Evolutionary conservation across 2,797 vertebrate species (phyloP).

Genomic region (Monodelphis domestica): DNA sequence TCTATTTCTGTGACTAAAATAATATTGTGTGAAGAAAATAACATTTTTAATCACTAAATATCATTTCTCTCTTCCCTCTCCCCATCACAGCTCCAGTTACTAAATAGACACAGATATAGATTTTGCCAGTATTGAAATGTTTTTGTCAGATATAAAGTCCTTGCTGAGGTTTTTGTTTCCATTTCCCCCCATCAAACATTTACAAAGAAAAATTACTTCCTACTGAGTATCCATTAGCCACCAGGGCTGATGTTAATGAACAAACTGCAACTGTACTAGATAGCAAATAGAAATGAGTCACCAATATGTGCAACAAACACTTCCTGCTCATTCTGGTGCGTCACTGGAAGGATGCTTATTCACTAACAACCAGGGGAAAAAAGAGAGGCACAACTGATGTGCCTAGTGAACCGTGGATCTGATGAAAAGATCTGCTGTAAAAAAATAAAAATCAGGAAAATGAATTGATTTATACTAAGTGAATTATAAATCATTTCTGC

Average conservation of each 20-base stretch:
- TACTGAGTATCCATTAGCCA: conserved; percentile 84
- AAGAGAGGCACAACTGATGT: conserved; percentile 57
- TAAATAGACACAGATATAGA: neutral
- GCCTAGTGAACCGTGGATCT: conserved; percentile 39
- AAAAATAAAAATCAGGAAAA: conserved; percentile 68
- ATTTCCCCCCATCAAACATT: conserved; percentile 86
- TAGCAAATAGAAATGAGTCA: conserved; percentile 87
- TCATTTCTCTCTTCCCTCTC: neutral
- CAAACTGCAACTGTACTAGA: conserved; percentile 78
- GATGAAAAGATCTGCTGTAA: conserved; percentile 47
- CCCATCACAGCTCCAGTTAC: neutral
- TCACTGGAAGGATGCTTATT: conserved; percentile 80
- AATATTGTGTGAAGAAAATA: neutral
- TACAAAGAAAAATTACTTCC: conserved; percentile 84
- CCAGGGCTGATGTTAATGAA: conserved; percentile 83
- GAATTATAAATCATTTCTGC: conserved; percentile 73
- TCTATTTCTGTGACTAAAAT: neutral
- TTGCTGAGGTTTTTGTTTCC: conserved; percentile 75
- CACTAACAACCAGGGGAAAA: conserved; percentile 81
- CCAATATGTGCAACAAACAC: conserved; percentile 81
- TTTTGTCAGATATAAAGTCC: conserved; percentile 56
- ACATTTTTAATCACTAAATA: neutral
- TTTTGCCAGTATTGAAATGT: conserved; percentile 28
- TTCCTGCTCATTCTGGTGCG: conserved; percentile 84
- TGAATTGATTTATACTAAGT: conserved; percentile 69